phyloP scores from a whole-genome alignment of 2,797 vertebrate genomes.

The Pampus argenteus region DNA sequence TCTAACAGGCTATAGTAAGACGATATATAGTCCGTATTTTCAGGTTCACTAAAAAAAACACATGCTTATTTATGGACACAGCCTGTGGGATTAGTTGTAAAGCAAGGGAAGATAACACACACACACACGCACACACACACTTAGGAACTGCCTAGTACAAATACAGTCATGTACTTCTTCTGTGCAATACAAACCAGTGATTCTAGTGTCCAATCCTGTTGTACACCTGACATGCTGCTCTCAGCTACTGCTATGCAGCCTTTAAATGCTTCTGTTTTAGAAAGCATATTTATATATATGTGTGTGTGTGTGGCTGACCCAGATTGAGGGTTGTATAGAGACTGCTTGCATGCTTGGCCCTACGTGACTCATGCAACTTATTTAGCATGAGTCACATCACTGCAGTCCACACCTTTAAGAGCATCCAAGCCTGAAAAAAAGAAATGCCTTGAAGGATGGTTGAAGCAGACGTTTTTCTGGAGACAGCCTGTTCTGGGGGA shows the following conservation, averaged over 20 bases:
- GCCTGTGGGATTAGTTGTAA: conserved; percentile 38
- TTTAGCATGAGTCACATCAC: conserved; percentile 57
- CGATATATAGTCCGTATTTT: not conserved
- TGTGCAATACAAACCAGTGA: not conserved
- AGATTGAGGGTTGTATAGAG: conserved; percentile 4
- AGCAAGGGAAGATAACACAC: conserved; percentile 17
- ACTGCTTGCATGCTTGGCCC: conserved; percentile 14
- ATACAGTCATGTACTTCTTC: conserved; percentile 46
- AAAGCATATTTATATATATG: too few relatives aligned
- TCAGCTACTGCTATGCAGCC: not conserved
- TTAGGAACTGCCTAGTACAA: conserved; percentile 35
- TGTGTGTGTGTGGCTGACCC: too few relatives aligned
- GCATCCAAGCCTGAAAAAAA: conserved; percentile 48
- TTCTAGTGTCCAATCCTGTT: conserved; percentile 14
- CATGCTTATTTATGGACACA: conserved; percentile 19
- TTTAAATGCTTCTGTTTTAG: conserved; percentile 40
- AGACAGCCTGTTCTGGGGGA: conserved; percentile 28
- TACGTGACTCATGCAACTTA: conserved; percentile 63
- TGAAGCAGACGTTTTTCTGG: conserved; percentile 54
- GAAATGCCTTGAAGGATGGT: conserved; percentile 39
- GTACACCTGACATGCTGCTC: not conserved
- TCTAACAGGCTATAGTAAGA: not conserved
- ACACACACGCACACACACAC: conserved; percentile 17
- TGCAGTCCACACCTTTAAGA: conserved; percentile 52
- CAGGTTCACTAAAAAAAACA: conserved; percentile 20